phyloP scores from a whole-genome alignment of 2,113 vertebrate species.

The Lanius collurio region DNA sequence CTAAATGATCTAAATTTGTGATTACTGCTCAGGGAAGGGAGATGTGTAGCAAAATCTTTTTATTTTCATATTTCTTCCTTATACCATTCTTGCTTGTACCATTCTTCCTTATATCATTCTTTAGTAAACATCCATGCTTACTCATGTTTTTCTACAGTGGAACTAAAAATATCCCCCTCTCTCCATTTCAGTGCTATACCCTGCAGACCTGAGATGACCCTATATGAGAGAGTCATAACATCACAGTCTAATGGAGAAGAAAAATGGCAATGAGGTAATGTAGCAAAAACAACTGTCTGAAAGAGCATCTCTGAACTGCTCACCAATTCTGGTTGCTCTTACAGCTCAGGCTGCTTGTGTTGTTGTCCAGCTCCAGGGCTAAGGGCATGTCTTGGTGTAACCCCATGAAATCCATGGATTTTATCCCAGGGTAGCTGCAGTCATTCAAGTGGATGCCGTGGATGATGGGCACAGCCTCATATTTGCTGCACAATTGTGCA shows the following conservation, averaged over 20 bases:
- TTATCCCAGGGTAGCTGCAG: not conserved
- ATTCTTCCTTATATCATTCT: not conserved
- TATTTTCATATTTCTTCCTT: not conserved
- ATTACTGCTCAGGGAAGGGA: not conserved
- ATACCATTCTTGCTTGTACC: not conserved
- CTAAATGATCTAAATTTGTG: not conserved
- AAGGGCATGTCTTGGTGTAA: not conserved
- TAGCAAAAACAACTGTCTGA: not conserved
- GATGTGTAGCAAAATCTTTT: not conserved
- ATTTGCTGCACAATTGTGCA: accelerated
- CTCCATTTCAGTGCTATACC: not conserved
- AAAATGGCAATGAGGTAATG: slow-evolving; percentile 4
- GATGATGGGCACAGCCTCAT: not conserved
- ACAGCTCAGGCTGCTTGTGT: not conserved
- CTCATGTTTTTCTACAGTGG: not conserved
- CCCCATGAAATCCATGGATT: not conserved
- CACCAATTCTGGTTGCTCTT: not conserved
- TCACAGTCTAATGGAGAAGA: not conserved
- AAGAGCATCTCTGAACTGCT: not conserved
- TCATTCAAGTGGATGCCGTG: accelerated
- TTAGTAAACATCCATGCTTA: not conserved
- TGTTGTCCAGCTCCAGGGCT: not conserved
- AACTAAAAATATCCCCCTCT: not conserved
- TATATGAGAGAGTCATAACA: not conserved
- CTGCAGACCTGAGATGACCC: not conserved